Evolutionary conservation across 1,140 invertebrate genomes (phyloP), one percentile per base, ranked within the genome.

Genomic region (Lineus longissimus): DNA sequence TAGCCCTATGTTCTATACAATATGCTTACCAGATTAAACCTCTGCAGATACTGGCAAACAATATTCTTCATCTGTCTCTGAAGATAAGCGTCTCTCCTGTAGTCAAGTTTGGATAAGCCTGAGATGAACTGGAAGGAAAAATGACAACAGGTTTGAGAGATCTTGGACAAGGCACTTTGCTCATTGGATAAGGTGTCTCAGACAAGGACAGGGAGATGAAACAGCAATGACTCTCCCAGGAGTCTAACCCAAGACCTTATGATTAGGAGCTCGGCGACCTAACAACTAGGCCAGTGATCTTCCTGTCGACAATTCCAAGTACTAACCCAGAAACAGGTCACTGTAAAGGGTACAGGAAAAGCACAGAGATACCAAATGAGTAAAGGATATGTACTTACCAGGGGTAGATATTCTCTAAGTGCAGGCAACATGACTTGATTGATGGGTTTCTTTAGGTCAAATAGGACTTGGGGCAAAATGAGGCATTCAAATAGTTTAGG

Each of bases 51-150:
- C 1, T 69, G 66, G 19, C 59, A 30, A 15, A 75, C 64, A 63
- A 75, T 72, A 58, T 72, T 69, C 27, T 68, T 70, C 1, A 75
- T 54, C 55, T 66, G 58, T 61, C 73, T 72, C 62, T 75, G 69
- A 17, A 75, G 55, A 56, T 71, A 73, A n/a, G 69, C 61, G 29
- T 64, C 68, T 64, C 68, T 69, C 19, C 59, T 70, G 62, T 69
- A 72, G 31, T 75, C 73, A 11, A 75, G 58, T 19, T 65, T 64
- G 1, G 56, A 17, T n/a, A 74, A 61, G 36, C 73, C 73, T 55
- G 69, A 62, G 15, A 74, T 58, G 61, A 66, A 74, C 72, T 73
- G 62, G 13, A 68, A 66, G 60, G 30, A 31, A 54, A 47, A 11
- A 19, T 9, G 15, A 15, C 23, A 36, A 33, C 15, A 11, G 22